Evolutionary conservation across 2,113 vertebrate species (phyloP).

Genomic region (Hystrix brachyura): DNA sequence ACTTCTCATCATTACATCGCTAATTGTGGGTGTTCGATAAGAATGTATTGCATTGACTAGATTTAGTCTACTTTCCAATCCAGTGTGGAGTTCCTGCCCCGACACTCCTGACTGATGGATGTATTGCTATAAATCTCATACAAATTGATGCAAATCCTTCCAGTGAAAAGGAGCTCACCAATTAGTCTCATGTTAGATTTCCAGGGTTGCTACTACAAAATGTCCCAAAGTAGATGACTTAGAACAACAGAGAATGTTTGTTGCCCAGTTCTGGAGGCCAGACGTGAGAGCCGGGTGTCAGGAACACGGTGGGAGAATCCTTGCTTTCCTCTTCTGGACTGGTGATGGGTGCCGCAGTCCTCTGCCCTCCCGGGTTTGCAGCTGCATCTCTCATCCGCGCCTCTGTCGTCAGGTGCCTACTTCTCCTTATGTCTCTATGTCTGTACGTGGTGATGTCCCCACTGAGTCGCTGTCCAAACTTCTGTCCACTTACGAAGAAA

Average conservation of each 20-base stretch:
- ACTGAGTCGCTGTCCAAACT: background rate
- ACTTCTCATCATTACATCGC: background rate
- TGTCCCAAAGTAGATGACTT: background rate
- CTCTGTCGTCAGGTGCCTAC: accelerated
- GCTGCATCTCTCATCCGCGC: too few species aligned
- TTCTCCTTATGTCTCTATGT: background rate
- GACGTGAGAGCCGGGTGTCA: background rate
- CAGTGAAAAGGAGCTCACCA: background rate
- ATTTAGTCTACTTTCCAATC: background rate
- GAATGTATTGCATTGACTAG: background rate
- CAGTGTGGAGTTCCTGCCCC: background rate
- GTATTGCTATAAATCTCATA: background rate
- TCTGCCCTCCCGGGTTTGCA: background rate
- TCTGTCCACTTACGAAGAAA: background rate
- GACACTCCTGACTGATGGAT: background rate
- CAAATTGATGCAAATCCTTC: background rate
- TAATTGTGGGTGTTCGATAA: background rate
- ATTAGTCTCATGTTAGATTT: background rate
- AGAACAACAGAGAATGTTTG: background rate
- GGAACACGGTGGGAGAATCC: background rate
- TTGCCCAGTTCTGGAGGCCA: background rate
- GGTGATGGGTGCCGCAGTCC: background rate
- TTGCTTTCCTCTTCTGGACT: background rate
- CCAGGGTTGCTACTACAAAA: background rate
- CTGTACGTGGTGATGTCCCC: background rate